A percentile compares a stretch with the other conserved stretches of the same genome.
phyloP scores from a whole-genome alignment of 2,113 vertebrate genomes.

The Globicephala melas region DNA sequence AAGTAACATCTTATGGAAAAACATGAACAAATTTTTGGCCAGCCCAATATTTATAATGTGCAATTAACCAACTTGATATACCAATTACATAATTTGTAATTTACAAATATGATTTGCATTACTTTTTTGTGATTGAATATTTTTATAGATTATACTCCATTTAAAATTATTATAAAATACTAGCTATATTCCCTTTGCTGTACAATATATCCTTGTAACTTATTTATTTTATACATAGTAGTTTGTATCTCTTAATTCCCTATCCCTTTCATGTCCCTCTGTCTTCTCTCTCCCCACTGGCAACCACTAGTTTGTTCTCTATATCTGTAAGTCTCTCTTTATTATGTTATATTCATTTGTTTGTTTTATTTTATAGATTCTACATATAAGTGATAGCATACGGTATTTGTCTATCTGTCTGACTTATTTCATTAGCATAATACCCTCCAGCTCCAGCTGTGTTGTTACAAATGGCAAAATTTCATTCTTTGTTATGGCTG shows the following conservation, averaged over 20 bases:
- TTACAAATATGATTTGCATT: background rate
- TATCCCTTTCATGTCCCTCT: background rate
- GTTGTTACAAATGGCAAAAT: too few species aligned
- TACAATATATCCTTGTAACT: background rate
- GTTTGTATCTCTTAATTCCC: background rate
- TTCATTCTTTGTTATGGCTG: too few species aligned
- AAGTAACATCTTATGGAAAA: too few species aligned
- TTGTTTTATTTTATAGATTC: too few species aligned
- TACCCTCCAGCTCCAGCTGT: too few species aligned
- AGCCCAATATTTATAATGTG: background rate
- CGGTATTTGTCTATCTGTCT: too few species aligned
- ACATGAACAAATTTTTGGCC: too few species aligned
- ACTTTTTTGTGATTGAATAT: background rate
- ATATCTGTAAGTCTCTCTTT: background rate
- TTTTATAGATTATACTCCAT: background rate
- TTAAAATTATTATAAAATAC: background rate
- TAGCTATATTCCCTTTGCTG: background rate
- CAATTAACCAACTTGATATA: background rate
- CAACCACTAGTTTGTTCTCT: background rate
- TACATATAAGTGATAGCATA: too few species aligned
- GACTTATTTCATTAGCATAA: too few species aligned
- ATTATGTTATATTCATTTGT: too few species aligned
- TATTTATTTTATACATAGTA: background rate
- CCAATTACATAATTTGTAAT: background rate
- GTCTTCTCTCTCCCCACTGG: background rate